Evolutionary conservation across 2,113 vertebrate genomes (phyloP), one percentile per base, ranked within the genome.

Genomic region (Syngnathoides biaculeatus): DNA sequence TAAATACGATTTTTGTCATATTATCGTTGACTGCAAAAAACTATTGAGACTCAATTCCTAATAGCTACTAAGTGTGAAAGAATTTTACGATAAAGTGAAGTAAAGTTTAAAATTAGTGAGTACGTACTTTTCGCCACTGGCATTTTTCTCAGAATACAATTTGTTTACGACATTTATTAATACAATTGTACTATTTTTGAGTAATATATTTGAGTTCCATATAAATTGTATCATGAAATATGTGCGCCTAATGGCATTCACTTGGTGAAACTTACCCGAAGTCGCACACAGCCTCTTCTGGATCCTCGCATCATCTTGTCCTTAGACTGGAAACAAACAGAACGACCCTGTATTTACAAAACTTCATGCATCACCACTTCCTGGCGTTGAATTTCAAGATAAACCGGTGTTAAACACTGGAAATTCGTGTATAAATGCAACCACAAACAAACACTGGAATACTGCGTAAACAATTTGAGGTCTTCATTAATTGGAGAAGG

Each of bases 241-340:
- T 11, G 20, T 52, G 48, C 1, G 35, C 14, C 40, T 14, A 15
- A 15, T 17, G 40, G 6, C 39, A 45, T 35, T 57, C 55, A 57
- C 14, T 9, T 24, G 10, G 27, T 24, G 12, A 53, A 57, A 20
- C 94, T 94, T 87, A 95, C 97, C 90, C 94, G 92, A 73, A 99
- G 95, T 87, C 97, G 93, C 78, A 99, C 97, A 73, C 97, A 99
- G 57, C 97, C 97, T 92, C 97, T 93, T 86, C 97, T 94, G 72
- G 97, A 99, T 63, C 97, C 97, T 89, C 97, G 93, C 97, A 99
- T 99, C 97, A 99, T 99, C 90, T 99, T 99, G 89, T 99, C 97
- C 86, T 99, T 99, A 66, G 97, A 98, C 97, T 99, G 90, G 9
- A 89, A 85, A 84, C n/a, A 75, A 77, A 43, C 2, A 81, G 65